Evolutionary conservation across 2,888 invertebrate species (phyloP).

Genomic region (Leucoptera coffeella): DNA sequence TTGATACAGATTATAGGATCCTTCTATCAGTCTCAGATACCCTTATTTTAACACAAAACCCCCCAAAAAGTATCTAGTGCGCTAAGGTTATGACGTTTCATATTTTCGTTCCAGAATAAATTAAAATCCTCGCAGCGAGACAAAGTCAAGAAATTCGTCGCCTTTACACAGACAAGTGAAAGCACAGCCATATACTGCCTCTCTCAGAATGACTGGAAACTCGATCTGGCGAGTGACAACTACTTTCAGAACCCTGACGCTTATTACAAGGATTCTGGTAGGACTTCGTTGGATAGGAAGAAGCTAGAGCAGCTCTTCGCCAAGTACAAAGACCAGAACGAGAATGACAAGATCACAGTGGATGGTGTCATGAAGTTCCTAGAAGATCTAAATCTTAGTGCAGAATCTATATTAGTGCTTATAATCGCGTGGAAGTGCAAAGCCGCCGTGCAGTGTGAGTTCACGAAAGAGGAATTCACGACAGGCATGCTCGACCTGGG

Average conservation of each 20-base stretch:
- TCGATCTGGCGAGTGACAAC: constrained; percentile 93
- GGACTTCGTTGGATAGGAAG: constrained; percentile 74
- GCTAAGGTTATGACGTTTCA: constrained; percentile 39
- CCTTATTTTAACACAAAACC: no score
- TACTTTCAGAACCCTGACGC: constrained; percentile 95
- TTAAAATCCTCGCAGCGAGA: constrained; percentile 92
- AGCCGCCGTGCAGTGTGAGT: constrained; percentile 96
- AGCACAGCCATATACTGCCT: constrained; percentile 93
- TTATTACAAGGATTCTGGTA: constrained; percentile 75
- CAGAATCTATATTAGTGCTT: constrained; percentile 90
- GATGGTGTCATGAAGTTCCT: constrained; percentile 95
- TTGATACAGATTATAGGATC: no score
- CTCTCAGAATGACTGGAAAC: constrained; percentile 94
- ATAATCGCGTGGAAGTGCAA: constrained; percentile 98
- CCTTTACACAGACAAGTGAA: constrained; percentile 92
- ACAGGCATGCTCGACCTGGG: constrained; percentile 86
- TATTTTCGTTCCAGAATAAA: constrained; percentile 76
- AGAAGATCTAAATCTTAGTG: constrained; percentile 85
- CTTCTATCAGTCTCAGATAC: no score
- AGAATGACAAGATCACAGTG: constrained; percentile 88
- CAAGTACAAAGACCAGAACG: constrained; percentile 82
- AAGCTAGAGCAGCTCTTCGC: constrained; percentile 81
- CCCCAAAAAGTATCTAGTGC: no score
- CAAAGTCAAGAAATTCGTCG: constrained; percentile 95
- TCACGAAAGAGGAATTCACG: constrained; percentile 90